Percentiles rank a stretch among this genome's conserved stretches.
These are phyloP conservation scores for Huso huso DNA, from an alignment of 2,797 vertebrate species.

Conservation along the genomic window DNA sequence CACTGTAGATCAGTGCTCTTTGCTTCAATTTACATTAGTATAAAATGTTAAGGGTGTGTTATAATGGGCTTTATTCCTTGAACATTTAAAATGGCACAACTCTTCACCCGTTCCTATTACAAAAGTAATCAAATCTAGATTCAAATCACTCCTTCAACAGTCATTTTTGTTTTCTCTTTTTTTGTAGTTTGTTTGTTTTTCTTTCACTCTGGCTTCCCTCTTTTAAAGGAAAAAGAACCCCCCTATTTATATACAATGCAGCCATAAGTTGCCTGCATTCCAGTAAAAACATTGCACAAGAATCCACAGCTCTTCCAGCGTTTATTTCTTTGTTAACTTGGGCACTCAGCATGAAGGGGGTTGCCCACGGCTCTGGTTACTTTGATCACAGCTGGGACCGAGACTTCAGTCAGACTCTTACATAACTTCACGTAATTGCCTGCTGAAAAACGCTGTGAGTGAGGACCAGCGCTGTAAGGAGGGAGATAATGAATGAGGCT, in stretches of 20 bases:
- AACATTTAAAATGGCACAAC: too few species aligned
- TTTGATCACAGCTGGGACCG: slow-evolving; percentile 2
- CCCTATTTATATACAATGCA: background rate
- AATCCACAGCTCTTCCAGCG: background rate
- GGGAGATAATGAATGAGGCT: background rate
- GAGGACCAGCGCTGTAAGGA: background rate
- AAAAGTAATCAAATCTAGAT: too few species aligned
- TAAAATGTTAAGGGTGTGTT: too few species aligned
- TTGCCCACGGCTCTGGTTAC: background rate
- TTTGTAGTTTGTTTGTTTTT: too few species aligned
- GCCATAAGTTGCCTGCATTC: background rate
- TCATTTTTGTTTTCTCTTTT: too few species aligned
- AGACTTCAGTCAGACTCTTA: background rate
- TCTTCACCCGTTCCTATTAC: too few species aligned
- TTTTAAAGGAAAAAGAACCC: too few species aligned
- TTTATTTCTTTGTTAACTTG: background rate
- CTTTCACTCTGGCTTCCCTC: too few species aligned
- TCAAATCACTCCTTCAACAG: too few species aligned
- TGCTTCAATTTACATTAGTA: too few species aligned
- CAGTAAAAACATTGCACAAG: background rate
- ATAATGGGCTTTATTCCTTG: too few species aligned
- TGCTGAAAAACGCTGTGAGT: background rate
- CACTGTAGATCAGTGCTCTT: too few species aligned
- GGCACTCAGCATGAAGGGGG: background rate
- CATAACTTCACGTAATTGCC: background rate